These are phyloP conservation scores for Pterostichus madidus DNA, from an alignment of 2,888 invertebrate genomes.

Conservation along the genomic window DNA sequence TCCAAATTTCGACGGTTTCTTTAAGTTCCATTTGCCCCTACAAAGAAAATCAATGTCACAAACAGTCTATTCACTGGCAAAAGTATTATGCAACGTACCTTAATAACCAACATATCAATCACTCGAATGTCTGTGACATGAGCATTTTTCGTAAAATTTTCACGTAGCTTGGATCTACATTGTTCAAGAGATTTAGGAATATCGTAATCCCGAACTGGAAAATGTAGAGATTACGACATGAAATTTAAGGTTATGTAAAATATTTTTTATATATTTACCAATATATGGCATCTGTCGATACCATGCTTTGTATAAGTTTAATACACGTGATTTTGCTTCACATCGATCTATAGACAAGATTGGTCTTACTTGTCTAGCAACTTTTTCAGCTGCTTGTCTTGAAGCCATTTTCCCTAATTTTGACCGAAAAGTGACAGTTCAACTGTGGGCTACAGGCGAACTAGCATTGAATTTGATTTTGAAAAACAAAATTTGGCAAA, in stretches of 20 bases:
- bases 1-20: constrained; percentile 92
- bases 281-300: constrained; percentile 94
- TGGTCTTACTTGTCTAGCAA: constrained; percentile 88
- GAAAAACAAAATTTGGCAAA: background rate
- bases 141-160: constrained; percentile 88
- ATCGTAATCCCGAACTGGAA: constrained; percentile 90
- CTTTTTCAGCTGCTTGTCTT: constrained; percentile 77
- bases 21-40: constrained; percentile 97
- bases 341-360: constrained; percentile 87
- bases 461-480: background rate
- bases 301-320: constrained; percentile 96
- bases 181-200: constrained; percentile 87
- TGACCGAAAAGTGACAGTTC: constrained; percentile 9
- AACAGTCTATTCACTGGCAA: background rate
- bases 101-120: constrained; percentile 94
- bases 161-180: constrained; percentile 86
- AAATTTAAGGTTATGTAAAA: background rate
- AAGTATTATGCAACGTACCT: constrained; percentile 80
- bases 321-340: constrained; percentile 90
- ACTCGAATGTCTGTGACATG: constrained; percentile 91
- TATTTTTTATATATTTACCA: constrained; percentile 80
- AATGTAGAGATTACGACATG: background rate
- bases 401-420: constrained; percentile 74
- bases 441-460: background rate
- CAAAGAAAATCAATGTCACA: background rate